Percentiles rank a stretch among this genome's conserved stretches.
Conservation (phyloP, 2,113 vertebrate species). For the Oreochromis niloticus region DNA sequence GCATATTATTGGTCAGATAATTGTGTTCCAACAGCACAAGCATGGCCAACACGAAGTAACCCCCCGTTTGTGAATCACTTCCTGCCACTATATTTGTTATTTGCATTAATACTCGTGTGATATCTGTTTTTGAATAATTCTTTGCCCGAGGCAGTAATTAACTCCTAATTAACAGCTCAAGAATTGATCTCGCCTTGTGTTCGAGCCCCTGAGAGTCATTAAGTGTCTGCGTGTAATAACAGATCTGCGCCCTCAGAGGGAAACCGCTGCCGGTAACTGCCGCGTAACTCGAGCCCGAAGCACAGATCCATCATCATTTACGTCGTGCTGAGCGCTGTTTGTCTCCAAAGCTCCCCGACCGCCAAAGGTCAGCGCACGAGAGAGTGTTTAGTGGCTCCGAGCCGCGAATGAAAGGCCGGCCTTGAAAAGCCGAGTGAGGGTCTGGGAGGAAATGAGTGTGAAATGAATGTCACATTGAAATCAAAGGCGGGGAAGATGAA, state of each 20-base stretch:
- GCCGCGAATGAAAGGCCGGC: constrained; percentile 51
- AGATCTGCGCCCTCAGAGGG: not conserved
- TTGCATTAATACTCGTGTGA: not conserved
- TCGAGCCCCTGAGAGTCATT: not conserved
- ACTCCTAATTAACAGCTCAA: not conserved
- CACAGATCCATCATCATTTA: constrained; percentile 65
- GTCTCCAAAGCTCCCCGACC: constrained; percentile 13
- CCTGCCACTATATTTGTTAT: not conserved
- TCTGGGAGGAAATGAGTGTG: constrained; percentile 45
- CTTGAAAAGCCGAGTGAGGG: constrained; percentile 15
- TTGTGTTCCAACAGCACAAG: not conserved
- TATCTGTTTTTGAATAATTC: not conserved
- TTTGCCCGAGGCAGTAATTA: not conserved
- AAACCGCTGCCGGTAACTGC: not conserved
- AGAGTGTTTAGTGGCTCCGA: constrained; percentile 35
- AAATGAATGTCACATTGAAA: constrained; percentile 56
- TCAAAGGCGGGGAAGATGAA: constrained; percentile 58
- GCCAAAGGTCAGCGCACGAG: constrained; percentile 48
- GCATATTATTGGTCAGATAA: not conserved
- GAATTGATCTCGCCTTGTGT: not conserved
- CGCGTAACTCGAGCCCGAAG: constrained; percentile 11
- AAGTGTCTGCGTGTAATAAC: not conserved
- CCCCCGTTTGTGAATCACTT: not conserved
- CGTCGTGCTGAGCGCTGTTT: constrained; percentile 43
- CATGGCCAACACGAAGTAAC: not conserved